A percentile compares a stretch with the other conserved stretches of the same genome.
Conservation (phyloP, 2,888 invertebrate genomes). For the Syrista parreyssii region DNA sequence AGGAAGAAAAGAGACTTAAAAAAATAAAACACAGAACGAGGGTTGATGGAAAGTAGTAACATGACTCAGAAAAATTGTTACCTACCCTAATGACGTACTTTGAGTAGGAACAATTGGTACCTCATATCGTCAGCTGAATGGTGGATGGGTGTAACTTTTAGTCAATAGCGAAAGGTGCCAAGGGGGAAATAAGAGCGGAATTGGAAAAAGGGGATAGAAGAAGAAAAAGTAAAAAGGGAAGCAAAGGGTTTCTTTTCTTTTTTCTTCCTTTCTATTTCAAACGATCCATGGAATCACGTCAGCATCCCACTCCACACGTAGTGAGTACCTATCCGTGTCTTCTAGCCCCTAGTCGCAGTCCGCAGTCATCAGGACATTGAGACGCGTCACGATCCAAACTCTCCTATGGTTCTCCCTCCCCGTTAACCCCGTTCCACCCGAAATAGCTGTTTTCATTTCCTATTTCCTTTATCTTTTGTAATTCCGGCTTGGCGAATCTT, state of each 20-base stretch:
- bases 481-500: slow-evolving; percentile 14
- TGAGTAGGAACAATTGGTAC: neutral
- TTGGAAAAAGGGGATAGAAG: neutral
- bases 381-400: slow-evolving; percentile 31
- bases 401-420: slow-evolving; percentile 10
- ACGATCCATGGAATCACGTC: slow-evolving; percentile 13
- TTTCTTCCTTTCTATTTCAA: slow-evolving; percentile 23
- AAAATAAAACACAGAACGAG: neutral
- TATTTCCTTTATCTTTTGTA: slow-evolving; percentile 23
- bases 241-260: slow-evolving; percentile 20
- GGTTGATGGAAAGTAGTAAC: neutral
- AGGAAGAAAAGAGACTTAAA: neutral
- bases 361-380: slow-evolving; percentile 23
- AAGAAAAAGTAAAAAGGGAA: neutral
- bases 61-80: neutral
- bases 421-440: slow-evolving; percentile 27
- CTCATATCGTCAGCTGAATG: neutral
- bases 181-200: neutral
- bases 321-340: neutral
- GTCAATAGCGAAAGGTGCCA: neutral
- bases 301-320: slow-evolving; percentile 15
- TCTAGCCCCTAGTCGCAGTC: slow-evolving; percentile 17
- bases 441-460: slow-evolving; percentile 53
- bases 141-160: neutral
- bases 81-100: neutral